Percentiles rank a stretch among this genome's conserved stretches.
Conservation (phyloP, 2,797 vertebrate species). For the Micrastur ruficollis region DNA sequence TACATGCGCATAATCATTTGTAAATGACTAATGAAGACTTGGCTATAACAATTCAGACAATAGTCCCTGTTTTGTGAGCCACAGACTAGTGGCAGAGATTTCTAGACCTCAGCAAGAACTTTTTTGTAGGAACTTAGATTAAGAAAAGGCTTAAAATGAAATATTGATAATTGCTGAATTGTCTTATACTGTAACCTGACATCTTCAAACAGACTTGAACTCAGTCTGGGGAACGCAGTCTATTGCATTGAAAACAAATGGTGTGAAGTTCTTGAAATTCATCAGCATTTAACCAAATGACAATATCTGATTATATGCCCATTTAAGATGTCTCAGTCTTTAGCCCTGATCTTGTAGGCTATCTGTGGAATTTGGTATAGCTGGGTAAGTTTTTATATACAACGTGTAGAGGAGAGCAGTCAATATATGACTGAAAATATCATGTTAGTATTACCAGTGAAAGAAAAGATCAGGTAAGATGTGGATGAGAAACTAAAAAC, state of each 20-base stretch:
- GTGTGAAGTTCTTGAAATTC: not conserved
- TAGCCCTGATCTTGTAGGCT: not conserved
- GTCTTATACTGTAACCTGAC: not conserved
- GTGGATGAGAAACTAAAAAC: not conserved
- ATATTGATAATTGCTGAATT: not conserved
- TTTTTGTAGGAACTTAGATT: not conserved
- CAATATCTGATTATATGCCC: not conserved
- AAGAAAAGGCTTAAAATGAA: not conserved
- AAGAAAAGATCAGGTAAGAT: not conserved
- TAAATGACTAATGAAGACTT: not conserved
- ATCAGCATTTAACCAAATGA: not conserved
- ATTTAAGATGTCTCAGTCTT: not conserved
- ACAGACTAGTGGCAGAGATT: not conserved
- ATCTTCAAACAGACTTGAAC: not conserved
- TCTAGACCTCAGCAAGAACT: not conserved
- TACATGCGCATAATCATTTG: not conserved
- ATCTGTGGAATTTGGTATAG: not conserved
- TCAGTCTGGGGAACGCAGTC: not conserved
- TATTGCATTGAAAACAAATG: not conserved
- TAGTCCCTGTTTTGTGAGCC: not conserved
- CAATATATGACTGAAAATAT: not conserved
- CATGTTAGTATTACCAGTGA: fast-evolving
- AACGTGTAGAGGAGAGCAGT: not conserved
- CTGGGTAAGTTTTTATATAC: not conserved
- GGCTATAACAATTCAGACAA: not conserved